Evolutionary conservation across 1,140 invertebrate genomes (phyloP), one percentile per base, ranked within the genome.

Genomic region (Laupala kohalensis): DNA sequence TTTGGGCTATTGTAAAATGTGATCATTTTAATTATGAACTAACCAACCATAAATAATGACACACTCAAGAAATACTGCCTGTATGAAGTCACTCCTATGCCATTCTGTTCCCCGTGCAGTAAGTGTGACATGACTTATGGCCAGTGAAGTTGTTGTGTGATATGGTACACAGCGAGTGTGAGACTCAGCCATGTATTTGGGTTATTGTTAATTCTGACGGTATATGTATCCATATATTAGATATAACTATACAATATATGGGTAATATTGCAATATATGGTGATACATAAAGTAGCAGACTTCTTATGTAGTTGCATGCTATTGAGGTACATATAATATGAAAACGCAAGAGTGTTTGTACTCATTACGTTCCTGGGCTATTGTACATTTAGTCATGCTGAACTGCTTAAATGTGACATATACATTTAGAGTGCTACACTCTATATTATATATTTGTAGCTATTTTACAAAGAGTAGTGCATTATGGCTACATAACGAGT

Each of bases 341-440:
- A 23, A 24, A 28, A 27, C 29, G 29, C 67, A 29, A 29, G 29
- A 68, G 67, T 29, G 67, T 68, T 37, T n/a, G 28, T 26, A 68
- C 67, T 68, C 67, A 9, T 68, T 68, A 68, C 62, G 67, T 72
- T 27, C 65, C 29, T 72, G 65, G 71, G 71, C 71, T 72, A 72
- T 72, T 72, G 71, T 67, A 72, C 67, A 67, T 64, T 65, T 53
- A 53, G 37, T 53, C 37, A 53, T 53, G 37, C 37, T 53, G 37
- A 53, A 53, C 37, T 68, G 67, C 67, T 68, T 68, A 68, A 29
- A 68, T 28, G 67, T 68, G 37, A 68, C 67, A 68, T 29, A 68
- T 68, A 68, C 26, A 68, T 26, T 68, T 68, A 68, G 67, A 26
- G 29, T 28, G 29, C 67, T 68, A 53, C 67, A 68, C 29, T 68